Evolutionary conservation across 2,797 vertebrate species (phyloP).

Genomic region (Eulemur mongoz): DNA sequence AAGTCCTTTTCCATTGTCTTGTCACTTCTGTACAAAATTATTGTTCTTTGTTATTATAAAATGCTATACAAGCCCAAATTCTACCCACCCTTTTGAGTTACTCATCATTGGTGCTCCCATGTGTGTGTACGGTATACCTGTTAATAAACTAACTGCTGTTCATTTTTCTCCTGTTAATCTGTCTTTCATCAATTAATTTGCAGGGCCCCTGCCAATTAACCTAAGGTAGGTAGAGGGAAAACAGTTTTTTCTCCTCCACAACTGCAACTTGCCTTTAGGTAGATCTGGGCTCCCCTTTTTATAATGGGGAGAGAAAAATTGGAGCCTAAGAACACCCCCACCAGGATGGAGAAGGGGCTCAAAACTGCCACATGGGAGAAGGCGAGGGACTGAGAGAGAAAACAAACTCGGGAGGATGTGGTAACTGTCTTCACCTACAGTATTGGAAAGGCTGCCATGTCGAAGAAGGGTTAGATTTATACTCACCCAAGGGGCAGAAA

Average conservation of each 20-base stretch:
- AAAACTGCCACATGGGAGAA: not conserved
- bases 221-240: not conserved
- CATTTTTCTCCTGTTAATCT: not conserved
- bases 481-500: not conserved
- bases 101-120: not conserved
- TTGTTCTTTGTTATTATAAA: not conserved
- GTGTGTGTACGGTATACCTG: not conserved
- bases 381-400: not conserved
- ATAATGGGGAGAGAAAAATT: not conserved
- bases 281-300: not conserved
- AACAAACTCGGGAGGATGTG: not conserved
- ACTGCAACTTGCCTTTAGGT: not conserved
- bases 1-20: not conserved
- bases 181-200: not conserved
- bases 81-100: not conserved
- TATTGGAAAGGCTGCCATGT: constrained; percentile 43
- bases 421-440: not conserved
- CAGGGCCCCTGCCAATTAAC: not conserved
- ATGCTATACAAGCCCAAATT: not conserved
- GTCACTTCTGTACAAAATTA: not conserved
- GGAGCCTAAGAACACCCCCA: not conserved
- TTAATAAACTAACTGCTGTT: not conserved
- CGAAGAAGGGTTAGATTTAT: constrained; percentile 40
- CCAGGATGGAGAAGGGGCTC: not conserved
- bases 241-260: not conserved